Evolutionary conservation across 2,797 vertebrate species (phyloP).

Genomic region (Neosilurus mollespiculum): DNA sequence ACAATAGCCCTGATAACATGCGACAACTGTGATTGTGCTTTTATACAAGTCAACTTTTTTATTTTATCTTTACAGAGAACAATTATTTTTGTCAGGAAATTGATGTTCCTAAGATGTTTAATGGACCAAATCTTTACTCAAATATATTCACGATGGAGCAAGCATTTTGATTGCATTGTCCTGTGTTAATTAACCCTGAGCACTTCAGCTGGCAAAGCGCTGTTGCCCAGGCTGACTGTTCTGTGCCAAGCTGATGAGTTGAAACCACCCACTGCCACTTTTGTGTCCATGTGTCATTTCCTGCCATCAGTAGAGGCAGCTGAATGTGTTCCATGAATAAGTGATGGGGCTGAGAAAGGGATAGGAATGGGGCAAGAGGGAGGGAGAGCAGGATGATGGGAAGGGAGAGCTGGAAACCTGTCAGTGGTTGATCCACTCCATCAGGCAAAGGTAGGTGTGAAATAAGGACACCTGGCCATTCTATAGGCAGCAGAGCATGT

Average conservation of each 20-base stretch:
- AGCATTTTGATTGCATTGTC: slow-evolving; percentile 27
- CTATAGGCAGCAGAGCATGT: slow-evolving; percentile 43
- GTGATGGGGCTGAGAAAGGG: slow-evolving; percentile 50
- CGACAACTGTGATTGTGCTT: background rate
- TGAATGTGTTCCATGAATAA: slow-evolving; percentile 59
- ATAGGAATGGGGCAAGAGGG: slow-evolving; percentile 32
- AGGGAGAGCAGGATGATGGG: slow-evolving; percentile 43
- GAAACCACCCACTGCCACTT: slow-evolving; percentile 58
- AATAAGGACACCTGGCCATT: slow-evolving; percentile 51
- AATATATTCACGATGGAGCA: background rate
- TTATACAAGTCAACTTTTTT: background rate
- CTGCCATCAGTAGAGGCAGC: slow-evolving; percentile 54
- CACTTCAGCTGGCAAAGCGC: slow-evolving; percentile 38
- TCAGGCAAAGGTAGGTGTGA: slow-evolving; percentile 34
- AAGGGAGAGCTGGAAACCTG: slow-evolving; percentile 51
- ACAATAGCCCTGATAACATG: background rate
- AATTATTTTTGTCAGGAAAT: slow-evolving; percentile 8
- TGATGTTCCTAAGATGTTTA: slow-evolving; percentile 13
- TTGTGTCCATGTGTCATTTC: slow-evolving; percentile 50
- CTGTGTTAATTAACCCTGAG: slow-evolving; percentile 48
- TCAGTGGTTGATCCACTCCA: slow-evolving; percentile 50
- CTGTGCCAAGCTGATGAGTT: slow-evolving; percentile 45
- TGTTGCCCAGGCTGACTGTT: slow-evolving; percentile 24
- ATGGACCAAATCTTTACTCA: slow-evolving; percentile 5
- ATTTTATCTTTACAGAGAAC: background rate